phyloP scores from a whole-genome alignment of 2,888 invertebrate species.

The Tachystola acroxantha region DNA sequence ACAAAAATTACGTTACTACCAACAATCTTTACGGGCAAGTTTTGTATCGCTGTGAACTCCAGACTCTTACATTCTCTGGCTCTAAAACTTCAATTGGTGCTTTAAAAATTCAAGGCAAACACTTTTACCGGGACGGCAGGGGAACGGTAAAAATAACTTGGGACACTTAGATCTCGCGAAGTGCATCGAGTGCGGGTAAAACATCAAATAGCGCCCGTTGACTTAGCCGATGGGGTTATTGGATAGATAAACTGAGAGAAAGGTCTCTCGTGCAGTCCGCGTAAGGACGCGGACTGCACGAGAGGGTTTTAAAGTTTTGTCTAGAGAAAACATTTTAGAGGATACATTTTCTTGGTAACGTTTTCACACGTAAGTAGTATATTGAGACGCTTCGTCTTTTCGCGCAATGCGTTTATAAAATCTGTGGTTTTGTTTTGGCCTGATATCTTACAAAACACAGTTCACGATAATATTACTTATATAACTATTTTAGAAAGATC shows the following conservation, averaged over 20 bases:
- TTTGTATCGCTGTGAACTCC: conserved; percentile 17
- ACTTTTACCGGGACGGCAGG: conserved; percentile 55
- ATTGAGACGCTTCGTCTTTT: too few species aligned
- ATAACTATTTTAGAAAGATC: too few species aligned
- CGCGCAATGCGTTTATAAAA: too few species aligned
- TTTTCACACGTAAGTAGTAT: too few species aligned
- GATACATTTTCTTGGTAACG: conserved; percentile 1
- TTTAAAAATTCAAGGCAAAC: conserved; percentile 71
- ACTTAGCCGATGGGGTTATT: conserved; percentile 54
- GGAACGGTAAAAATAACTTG: conserved; percentile 59
- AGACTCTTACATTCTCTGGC: conserved; percentile 25
- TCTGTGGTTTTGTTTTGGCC: too few species aligned
- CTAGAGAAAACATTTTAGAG: conserved; percentile 8
- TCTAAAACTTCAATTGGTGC: conserved; percentile 58
- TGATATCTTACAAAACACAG: too few species aligned
- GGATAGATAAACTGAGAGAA: conserved; percentile 44
- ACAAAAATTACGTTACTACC: conserved; percentile 5
- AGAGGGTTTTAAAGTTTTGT: conserved; percentile 8
- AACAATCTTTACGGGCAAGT: conserved; percentile 10
- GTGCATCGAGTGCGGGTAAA: conserved; percentile 33
- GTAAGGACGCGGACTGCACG: too few species aligned
- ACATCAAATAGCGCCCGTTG: conserved; percentile 53
- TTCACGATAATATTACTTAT: too few species aligned
- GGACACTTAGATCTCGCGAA: conserved; percentile 41
- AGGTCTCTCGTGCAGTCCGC: conserved; percentile 9